Evolutionary conservation across 2,797 vertebrate genomes (phyloP), one percentile per base, ranked within the genome.

Genomic region (Myiotriccus ornatus): DNA sequence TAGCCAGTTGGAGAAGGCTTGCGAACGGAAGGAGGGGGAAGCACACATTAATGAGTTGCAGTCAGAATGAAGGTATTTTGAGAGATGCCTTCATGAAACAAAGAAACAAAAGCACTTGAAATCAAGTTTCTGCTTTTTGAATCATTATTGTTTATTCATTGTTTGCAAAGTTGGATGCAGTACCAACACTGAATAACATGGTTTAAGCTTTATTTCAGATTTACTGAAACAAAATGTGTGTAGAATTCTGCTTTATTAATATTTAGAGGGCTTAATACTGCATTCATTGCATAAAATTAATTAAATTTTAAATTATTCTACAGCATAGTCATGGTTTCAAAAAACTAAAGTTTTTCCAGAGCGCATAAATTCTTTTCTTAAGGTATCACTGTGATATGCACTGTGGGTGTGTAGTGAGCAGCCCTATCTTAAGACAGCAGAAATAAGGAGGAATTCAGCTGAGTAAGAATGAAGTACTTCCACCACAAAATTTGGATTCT

Each of bases 1-100:
- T 95, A 96, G 87, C 71, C 94, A 81, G 94, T 14, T 87, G 93
- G 85, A 87, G 80, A 76, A 74, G 62, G 75, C 68, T 91, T 76
- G 78, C 1, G 0, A 82, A 82, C 34, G 24, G 43, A 68, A 84
- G 16, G 60, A 46, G 44, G 1, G 1, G 59, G 55, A 56, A 89
- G 60, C 25, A 62, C 65, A 73, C 28, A 63, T n/a, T 91, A 86
- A 84, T 65, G 56, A 92, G 30, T 5, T 83, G 84, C 43, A 90
- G 92, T 92, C 75, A 93, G 53, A 92, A 74, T 15, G 43, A 81
- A 94, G 81, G 50, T 85, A 92, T 77, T 94, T 83, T 87, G 78
- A 71, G 56, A 87, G 86, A 44, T 24, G 44, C 14, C 37, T 93
- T 81, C 56, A 75, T 13, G 24, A 85, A 87, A 82, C 23, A 89